phyloP scores from a whole-genome alignment of 2,888 invertebrate genomes.

The Leptopilina drosophilae region DNA sequence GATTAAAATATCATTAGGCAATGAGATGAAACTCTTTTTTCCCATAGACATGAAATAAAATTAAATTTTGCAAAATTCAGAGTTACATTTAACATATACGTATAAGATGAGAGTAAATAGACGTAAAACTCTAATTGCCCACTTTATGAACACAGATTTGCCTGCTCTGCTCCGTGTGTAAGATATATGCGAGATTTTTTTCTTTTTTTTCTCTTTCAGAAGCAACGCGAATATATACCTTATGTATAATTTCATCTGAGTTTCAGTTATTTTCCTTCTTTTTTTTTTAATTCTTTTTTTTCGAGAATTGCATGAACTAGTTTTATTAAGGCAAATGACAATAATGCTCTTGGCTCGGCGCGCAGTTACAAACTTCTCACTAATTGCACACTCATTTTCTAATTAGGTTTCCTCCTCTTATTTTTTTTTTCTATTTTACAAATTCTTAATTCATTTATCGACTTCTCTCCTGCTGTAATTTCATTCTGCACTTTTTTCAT shows the following conservation, averaged over 20 bases:
- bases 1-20: no score
- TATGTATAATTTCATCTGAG: no score
- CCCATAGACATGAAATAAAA: no score
- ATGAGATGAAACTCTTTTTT: no score
- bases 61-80: background rate
- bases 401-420: background rate
- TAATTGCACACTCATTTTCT: constrained; percentile 1
- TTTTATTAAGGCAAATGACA: constrained; percentile 7
- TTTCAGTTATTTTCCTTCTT: no score
- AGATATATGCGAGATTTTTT: background rate
- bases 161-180: background rate
- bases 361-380: background rate
- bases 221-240: no score
- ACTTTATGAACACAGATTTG: constrained; percentile 30
- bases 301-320: constrained; percentile 5
- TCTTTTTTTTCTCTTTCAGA: no score
- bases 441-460: no score
- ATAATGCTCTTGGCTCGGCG: constrained; percentile 1
- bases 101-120: constrained; percentile 42
- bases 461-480: no score
- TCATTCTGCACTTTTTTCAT: no score
- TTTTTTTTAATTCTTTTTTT: no score
- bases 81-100: background rate
- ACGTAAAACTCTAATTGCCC: constrained; percentile 50
- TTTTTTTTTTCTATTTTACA: background rate